Evolutionary conservation across 2,113 vertebrate species (phyloP).

Genomic region (Rhinichthys klamathensis): DNA sequence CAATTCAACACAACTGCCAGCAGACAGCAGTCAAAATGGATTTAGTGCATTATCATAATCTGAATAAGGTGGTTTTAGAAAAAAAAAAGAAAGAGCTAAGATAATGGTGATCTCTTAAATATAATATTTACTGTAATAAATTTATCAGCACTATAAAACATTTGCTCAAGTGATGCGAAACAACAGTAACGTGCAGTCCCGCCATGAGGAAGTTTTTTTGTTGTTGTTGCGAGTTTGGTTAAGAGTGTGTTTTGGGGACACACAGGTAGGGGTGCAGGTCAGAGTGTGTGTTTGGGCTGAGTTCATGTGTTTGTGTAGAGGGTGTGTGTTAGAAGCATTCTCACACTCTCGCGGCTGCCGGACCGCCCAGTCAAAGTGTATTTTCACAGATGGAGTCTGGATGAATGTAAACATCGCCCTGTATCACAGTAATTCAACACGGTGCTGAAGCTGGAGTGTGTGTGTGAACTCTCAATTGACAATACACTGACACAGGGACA

Average conservation of each 20-base stretch:
- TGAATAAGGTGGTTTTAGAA: neutral
- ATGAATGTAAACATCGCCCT: constrained; percentile 59
- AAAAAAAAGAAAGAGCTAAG: neutral
- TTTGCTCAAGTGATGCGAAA: neutral
- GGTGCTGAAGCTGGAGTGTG: constrained; percentile 49
- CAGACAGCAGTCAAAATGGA: neutral
- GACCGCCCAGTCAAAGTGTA: constrained; percentile 52
- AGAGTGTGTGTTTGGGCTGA: constrained; percentile 54
- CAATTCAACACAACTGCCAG: constrained; percentile 18
- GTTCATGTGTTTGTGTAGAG: constrained; percentile 64
- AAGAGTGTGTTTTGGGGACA: constrained; percentile 48
- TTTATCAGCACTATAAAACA: neutral
- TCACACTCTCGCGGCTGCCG: constrained; percentile 54
- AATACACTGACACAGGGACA: constrained; percentile 18
- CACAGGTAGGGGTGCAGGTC: constrained; percentile 50
- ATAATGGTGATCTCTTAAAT: neutral
- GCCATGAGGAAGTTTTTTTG: neutral
- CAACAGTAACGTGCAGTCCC: neutral
- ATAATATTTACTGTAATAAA: neutral
- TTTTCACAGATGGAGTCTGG: constrained; percentile 63
- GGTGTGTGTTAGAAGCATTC: constrained; percentile 58
- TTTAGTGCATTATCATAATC: neutral
- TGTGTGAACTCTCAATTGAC: constrained; percentile 39
- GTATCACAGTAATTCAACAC: constrained; percentile 63
- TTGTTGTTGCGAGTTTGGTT: neutral